Evolutionary conservation across 1,140 invertebrate species (phyloP).

Genomic region (Drosophila takahashii): DNA sequence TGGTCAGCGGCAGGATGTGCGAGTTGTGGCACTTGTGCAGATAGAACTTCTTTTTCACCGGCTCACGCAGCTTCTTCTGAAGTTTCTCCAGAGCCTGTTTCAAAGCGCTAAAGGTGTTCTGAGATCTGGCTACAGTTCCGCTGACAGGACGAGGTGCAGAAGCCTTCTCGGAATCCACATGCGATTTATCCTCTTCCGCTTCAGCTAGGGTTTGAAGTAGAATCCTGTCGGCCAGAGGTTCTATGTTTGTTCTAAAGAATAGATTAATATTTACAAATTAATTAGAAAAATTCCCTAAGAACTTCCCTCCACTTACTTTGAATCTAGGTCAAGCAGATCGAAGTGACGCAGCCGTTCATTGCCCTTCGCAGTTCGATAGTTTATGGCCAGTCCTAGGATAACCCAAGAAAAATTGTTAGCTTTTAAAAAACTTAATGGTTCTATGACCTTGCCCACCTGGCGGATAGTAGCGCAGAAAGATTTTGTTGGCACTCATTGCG

Average conservation of each 20-base stretch:
- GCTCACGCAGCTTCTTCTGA: slow-evolving; percentile 85
- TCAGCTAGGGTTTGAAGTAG: slow-evolving; percentile 54
- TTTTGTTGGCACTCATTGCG: slow-evolving; percentile 88
- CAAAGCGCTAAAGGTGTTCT: slow-evolving; percentile 74
- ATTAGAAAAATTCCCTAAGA: no score
- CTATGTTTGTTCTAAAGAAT: slow-evolving; percentile 53
- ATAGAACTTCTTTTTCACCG: slow-evolving; percentile 87
- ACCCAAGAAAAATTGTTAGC: neutral
- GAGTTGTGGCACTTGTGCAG: slow-evolving; percentile 89
- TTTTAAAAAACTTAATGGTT: neutral
- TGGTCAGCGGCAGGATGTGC: slow-evolving; percentile 92
- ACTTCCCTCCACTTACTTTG: slow-evolving; percentile 85
- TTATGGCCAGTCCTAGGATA: slow-evolving; percentile 69
- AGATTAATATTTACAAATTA: no score
- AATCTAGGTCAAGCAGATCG: slow-evolving; percentile 87
- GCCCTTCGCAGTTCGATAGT: slow-evolving; percentile 84
- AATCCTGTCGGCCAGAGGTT: slow-evolving; percentile 57
- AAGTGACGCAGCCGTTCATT: slow-evolving; percentile 86
- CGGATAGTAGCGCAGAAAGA: slow-evolving; percentile 89
- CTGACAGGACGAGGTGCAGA: slow-evolving; percentile 15
- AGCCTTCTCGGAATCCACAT: neutral
- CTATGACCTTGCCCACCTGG: slow-evolving; percentile 85
- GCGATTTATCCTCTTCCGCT: slow-evolving; percentile 15
- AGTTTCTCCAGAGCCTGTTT: slow-evolving; percentile 85
- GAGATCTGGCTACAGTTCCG: slow-evolving; percentile 37